These are phyloP conservation scores for Lepidurus packardi DNA, from an alignment of 1,140 invertebrate genomes.

Conservation along the genomic window DNA sequence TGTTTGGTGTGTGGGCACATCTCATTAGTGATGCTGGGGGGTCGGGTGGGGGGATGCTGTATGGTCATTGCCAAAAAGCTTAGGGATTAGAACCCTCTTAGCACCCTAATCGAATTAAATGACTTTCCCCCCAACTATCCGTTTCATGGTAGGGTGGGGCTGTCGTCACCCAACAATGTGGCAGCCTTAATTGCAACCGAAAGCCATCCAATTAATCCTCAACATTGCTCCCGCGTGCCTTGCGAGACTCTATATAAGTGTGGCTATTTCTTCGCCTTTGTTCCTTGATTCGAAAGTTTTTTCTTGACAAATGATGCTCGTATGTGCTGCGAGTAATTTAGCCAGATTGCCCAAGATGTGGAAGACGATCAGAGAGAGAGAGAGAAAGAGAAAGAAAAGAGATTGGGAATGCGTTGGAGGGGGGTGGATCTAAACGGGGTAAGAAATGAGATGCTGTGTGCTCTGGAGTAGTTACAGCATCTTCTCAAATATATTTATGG, in stretches of 20 bases:
- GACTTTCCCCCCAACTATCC: background rate
- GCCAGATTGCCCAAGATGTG: slow-evolving; percentile 31
- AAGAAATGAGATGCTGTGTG: slow-evolving; percentile 25
- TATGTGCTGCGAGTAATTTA: slow-evolving; percentile 25
- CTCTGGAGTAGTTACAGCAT: slow-evolving; percentile 17
- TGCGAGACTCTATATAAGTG: background rate
- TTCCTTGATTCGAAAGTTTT: background rate
- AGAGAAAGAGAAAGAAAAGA: slow-evolving; percentile 22
- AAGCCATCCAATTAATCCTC: slow-evolving; percentile 13
- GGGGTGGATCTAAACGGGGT: slow-evolving; percentile 23
- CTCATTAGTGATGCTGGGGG: slow-evolving; percentile 2
- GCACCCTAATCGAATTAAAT: slow-evolving; percentile 22
- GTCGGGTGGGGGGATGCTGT: background rate
- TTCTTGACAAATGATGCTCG: slow-evolving; percentile 9
- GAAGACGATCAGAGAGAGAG: slow-evolving; percentile 22
- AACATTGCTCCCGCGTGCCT: background rate
- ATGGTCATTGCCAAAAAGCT: slow-evolving; percentile 21
- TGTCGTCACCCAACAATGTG: slow-evolving; percentile 16
- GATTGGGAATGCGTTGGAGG: background rate
- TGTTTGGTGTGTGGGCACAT: slow-evolving; percentile 21
- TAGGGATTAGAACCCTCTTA: slow-evolving; percentile 18
- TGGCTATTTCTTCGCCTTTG: background rate
- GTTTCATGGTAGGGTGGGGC: background rate
- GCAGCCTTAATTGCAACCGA: slow-evolving; percentile 12
- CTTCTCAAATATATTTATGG: slow-evolving; percentile 27